Percentiles rank a stretch among this genome's conserved stretches.
These are phyloP conservation scores for Carassius gibelio DNA, from an alignment of 2,113 vertebrate genomes.

Conservation along the genomic window DNA sequence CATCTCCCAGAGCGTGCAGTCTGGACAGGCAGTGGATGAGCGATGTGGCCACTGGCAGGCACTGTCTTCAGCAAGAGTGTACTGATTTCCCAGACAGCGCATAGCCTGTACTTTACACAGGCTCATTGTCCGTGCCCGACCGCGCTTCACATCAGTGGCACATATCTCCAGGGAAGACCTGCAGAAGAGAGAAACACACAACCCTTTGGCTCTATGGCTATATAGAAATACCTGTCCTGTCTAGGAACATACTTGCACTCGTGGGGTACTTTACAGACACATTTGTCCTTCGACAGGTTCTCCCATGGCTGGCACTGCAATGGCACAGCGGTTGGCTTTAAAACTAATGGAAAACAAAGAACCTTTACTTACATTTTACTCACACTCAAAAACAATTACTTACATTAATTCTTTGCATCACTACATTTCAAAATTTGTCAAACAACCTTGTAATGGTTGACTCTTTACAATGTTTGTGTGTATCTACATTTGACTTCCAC, in stretches of 20 bases:
- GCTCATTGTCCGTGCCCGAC: constrained; percentile 65
- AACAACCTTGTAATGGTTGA: background rate
- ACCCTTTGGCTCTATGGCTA: no score
- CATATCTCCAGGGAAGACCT: constrained; percentile 85
- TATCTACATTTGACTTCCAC: constrained; percentile 2
- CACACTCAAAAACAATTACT: background rate
- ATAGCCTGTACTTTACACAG: constrained; percentile 85
- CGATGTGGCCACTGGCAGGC: constrained; percentile 72
- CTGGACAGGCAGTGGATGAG: constrained; percentile 68
- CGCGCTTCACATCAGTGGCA: constrained; percentile 64
- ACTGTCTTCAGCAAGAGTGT: constrained; percentile 63
- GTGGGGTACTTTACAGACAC: constrained; percentile 85
- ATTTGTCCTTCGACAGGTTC: constrained; percentile 73
- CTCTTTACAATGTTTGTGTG: background rate
- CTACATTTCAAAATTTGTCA: background rate
- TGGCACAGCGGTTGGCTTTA: background rate
- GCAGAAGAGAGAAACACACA: constrained; percentile 33
- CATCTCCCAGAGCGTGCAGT: constrained; percentile 76
- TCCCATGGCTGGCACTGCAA: constrained; percentile 83
- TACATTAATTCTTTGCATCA: background rate
- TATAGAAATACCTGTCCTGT: background rate
- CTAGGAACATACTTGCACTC: constrained; percentile 83
- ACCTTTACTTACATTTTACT: background rate
- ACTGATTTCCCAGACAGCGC: constrained; percentile 78
- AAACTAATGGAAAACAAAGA: background rate